These are phyloP conservation scores for Ptilorrhoa leucosticta DNA, from an alignment of 2,113 vertebrate species.

Conservation along the genomic window DNA sequence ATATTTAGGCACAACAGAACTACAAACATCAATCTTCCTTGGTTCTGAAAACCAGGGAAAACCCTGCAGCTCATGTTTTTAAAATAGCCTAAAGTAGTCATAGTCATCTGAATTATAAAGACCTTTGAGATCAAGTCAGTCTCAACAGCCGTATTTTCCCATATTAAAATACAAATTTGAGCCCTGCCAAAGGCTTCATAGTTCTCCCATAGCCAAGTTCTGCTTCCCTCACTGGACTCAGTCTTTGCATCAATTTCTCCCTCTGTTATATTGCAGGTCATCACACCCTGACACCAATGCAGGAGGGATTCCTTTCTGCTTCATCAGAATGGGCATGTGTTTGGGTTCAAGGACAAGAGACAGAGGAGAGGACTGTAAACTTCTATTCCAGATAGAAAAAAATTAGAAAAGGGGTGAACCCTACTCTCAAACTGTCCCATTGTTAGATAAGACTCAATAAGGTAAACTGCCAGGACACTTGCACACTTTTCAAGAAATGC, in stretches of 20 bases:
- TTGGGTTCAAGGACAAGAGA: background rate
- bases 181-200: background rate
- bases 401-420: background rate
- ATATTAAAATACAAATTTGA: background rate
- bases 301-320: background rate
- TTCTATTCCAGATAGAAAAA: background rate
- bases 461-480: background rate
- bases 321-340: background rate
- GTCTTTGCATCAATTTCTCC: background rate
- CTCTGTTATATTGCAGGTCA: background rate
- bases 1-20: background rate
- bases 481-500: background rate
- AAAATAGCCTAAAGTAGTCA: background rate
- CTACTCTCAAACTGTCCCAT: background rate
- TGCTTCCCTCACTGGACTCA: background rate
- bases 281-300: background rate
- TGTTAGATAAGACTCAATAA: background rate
- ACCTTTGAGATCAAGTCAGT: background rate
- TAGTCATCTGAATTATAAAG: slow-evolving; percentile 1
- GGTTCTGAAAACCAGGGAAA: background rate
- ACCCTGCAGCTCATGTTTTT: background rate
- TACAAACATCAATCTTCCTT: background rate
- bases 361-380: background rate
- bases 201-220: background rate
- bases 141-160: background rate